A percentile compares a stretch with the other conserved stretches of the same genome.
phyloP scores from a whole-genome alignment of 2,113 vertebrate species.

The Stigmatopora argus region DNA sequence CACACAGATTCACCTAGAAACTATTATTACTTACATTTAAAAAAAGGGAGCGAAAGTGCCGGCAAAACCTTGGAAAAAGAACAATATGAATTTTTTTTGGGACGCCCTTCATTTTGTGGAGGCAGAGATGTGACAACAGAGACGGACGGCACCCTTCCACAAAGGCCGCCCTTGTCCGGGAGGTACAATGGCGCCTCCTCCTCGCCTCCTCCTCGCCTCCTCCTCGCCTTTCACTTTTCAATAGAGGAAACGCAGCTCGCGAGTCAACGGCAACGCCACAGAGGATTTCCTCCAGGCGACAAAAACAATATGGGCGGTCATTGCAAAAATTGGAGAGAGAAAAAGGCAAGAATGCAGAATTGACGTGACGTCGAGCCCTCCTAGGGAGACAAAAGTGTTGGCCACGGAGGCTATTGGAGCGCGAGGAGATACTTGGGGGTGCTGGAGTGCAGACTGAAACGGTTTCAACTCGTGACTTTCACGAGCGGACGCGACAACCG shows the following conservation, averaged over 20 bases:
- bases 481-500: no score
- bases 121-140: background rate
- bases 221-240: conserved; percentile 8
- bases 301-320: conserved; percentile 44
- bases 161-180: conserved; percentile 53
- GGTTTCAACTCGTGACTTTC: conserved; percentile 1
- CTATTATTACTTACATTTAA: no score
- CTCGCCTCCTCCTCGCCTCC: background rate
- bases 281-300: conserved; percentile 47
- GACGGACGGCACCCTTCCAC: conserved; percentile 18
- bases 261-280: conserved; percentile 24
- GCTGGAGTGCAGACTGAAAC: conserved; percentile 15
- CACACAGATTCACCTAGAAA: no score
- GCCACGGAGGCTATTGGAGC: conserved; percentile 8
- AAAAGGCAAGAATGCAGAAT: conserved; percentile 29
- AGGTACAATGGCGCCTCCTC: conserved; percentile 38
- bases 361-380: conserved; percentile 14
- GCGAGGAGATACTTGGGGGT: conserved; percentile 25
- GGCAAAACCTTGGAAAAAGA: no score
- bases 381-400: no score
- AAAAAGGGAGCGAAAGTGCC: no score
- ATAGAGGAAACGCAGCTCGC: conserved; percentile 12
- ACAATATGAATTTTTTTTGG: no score
- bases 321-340: no score
- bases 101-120: no score